These are phyloP conservation scores for Apeira syringaria DNA, from an alignment of 2,888 invertebrate species.

Conservation along the genomic window DNA sequence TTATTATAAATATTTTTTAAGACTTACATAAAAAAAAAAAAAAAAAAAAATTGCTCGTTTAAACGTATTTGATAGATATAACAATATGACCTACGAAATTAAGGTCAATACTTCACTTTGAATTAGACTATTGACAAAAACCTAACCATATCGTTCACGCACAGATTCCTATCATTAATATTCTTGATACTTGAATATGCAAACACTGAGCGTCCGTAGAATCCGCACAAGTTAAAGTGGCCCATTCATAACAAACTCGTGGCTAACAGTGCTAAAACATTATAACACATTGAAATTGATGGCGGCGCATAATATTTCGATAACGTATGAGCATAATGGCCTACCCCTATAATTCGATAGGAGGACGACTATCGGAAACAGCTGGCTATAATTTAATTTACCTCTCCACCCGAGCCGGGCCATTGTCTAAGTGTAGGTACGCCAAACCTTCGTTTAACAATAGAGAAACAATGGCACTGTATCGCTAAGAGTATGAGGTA, in stretches of 20 bases:
- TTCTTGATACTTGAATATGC: too few species aligned
- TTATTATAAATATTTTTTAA: too few species aligned
- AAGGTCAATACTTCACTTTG: too few species aligned
- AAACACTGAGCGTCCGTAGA: too few species aligned
- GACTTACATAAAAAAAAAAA: too few species aligned
- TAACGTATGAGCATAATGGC: conserved; percentile 16
- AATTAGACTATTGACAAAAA: too few species aligned
- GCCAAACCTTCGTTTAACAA: conserved; percentile 14
- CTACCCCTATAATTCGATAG: conserved; percentile 21
- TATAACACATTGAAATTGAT: conserved; percentile 17
- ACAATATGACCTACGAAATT: too few species aligned
- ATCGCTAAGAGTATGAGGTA: neutral
- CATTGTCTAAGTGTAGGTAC: conserved; percentile 15
- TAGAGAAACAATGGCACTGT: conserved; percentile 7
- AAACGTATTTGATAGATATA: too few species aligned
- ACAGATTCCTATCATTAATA: too few species aligned
- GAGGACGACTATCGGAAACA: conserved; percentile 20
- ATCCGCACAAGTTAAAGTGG: neutral
- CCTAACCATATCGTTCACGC: too few species aligned
- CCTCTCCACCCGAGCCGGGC: conserved; percentile 8
- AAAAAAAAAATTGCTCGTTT: too few species aligned
- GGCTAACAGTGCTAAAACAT: conserved; percentile 14
- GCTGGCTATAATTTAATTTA: conserved; percentile 20
- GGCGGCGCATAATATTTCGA: conserved; percentile 16
- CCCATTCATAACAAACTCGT: conserved; percentile 13